These are phyloP conservation scores for Burhinus bistriatus DNA, from an alignment of 2,113 vertebrate species.

Conservation along the genomic window DNA sequence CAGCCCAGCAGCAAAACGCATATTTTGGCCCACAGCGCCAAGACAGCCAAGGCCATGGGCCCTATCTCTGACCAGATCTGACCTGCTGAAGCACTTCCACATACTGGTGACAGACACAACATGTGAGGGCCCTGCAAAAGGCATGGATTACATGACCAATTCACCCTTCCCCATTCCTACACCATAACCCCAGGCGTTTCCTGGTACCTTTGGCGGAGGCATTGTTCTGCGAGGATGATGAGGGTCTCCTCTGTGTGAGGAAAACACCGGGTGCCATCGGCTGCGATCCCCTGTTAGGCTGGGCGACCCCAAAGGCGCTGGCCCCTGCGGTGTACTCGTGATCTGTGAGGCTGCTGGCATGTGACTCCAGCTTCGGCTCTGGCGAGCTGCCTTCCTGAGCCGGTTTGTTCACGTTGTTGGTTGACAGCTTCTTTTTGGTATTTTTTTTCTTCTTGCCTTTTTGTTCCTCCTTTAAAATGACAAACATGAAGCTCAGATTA, in stretches of 20 bases:
- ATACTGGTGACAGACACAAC: background rate
- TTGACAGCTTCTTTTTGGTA: constrained; percentile 89
- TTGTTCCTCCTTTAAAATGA: constrained; percentile 89
- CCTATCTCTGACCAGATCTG: background rate
- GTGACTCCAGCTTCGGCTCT: constrained; percentile 85
- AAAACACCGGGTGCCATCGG: constrained; percentile 96
- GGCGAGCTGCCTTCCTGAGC: constrained; percentile 92
- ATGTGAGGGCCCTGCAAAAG: background rate
- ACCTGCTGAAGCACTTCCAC: background rate
- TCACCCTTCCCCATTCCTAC: constrained; percentile 26
- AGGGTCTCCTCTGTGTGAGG: constrained; percentile 89
- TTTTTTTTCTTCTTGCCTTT: constrained; percentile 96
- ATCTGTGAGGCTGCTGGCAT: constrained; percentile 87
- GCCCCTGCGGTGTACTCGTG: constrained; percentile 88
- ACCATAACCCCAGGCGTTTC: constrained; percentile 33
- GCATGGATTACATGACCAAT: background rate
- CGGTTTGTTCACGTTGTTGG: constrained; percentile 75
- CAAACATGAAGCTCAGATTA: constrained; percentile 61
- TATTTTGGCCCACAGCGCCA: background rate
- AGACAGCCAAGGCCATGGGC: background rate
- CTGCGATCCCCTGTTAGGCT: constrained; percentile 81
- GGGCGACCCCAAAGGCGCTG: constrained; percentile 76
- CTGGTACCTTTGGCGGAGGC: constrained; percentile 83
- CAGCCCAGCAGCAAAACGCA: background rate
- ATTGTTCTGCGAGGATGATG: constrained; percentile 90